These are phyloP conservation scores for Microctenopoma steveboyesi DNA, from an alignment of 2,797 vertebrate species.

Conservation along the genomic window DNA sequence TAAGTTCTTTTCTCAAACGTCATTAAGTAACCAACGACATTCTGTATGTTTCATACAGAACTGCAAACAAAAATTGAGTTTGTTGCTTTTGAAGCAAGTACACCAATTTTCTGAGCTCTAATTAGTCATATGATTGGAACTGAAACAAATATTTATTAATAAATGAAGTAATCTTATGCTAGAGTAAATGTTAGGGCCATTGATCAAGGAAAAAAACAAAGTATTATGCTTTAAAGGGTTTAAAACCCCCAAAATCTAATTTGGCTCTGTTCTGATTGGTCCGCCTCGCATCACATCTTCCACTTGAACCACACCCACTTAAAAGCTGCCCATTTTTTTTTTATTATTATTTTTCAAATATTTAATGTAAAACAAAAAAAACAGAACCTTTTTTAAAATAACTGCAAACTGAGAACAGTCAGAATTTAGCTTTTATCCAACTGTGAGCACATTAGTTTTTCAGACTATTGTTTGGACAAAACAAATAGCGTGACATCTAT, in stretches of 20 bases:
- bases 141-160: conserved; percentile 31
- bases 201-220: conserved; percentile 11
- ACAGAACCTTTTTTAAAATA: neutral
- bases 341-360: too few relatives aligned
- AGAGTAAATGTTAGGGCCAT: conserved; percentile 10
- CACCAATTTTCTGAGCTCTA: neutral
- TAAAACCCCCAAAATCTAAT: too few relatives aligned
- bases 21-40: conserved; percentile 8
- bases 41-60: conserved; percentile 22
- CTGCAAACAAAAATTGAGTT: neutral
- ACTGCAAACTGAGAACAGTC: neutral
- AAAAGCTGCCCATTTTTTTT: too few relatives aligned
- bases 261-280: too few relatives aligned
- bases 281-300: too few relatives aligned
- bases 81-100: conserved; percentile 18
- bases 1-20: conserved; percentile 18
- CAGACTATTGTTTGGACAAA: too few relatives aligned
- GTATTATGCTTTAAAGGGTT: too few relatives aligned
- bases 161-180: conserved; percentile 19
- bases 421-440: neutral
- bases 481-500: too few relatives aligned
- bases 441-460: too few relatives aligned
- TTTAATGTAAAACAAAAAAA: too few relatives aligned
- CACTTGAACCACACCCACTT: too few relatives aligned
- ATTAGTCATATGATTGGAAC: conserved; percentile 27